These are phyloP conservation scores for Pomatorhinus ruficollis DNA, from an alignment of 2,113 vertebrate genomes.

Conservation along the genomic window DNA sequence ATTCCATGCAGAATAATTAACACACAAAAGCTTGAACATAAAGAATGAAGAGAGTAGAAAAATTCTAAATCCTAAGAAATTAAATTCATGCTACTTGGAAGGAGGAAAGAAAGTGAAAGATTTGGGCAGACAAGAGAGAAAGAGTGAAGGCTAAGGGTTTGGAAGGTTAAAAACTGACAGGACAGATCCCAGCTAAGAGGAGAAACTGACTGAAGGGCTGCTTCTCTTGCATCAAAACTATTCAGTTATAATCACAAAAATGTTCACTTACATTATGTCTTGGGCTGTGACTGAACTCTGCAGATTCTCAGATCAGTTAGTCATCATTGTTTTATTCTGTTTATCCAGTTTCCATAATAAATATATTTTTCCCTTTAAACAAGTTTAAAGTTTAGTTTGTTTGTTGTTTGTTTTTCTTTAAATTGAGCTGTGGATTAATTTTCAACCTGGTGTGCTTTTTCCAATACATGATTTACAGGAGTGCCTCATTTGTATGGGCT, in stretches of 20 bases:
- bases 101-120: background rate
- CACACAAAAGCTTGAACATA: background rate
- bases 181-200: background rate
- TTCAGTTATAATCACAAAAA: background rate
- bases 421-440: background rate
- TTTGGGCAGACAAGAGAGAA: background rate
- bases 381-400: background rate
- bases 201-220: background rate
- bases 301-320: background rate
- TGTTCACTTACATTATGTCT: background rate
- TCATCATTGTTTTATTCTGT: constrained; percentile 18
- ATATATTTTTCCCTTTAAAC: background rate
- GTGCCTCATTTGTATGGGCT: background rate
- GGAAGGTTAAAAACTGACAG: background rate
- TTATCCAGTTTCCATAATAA: constrained; percentile 43
- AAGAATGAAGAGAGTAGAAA: background rate
- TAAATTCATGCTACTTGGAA: background rate
- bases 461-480: background rate
- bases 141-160: background rate
- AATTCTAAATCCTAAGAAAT: background rate
- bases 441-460: background rate
- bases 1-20: constrained; percentile 10
- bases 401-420: background rate
- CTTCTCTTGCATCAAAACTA: background rate
- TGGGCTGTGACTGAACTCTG: background rate